phyloP scores from a whole-genome alignment of 2,888 invertebrate genomes.

The Drosophila melanosoma region DNA sequence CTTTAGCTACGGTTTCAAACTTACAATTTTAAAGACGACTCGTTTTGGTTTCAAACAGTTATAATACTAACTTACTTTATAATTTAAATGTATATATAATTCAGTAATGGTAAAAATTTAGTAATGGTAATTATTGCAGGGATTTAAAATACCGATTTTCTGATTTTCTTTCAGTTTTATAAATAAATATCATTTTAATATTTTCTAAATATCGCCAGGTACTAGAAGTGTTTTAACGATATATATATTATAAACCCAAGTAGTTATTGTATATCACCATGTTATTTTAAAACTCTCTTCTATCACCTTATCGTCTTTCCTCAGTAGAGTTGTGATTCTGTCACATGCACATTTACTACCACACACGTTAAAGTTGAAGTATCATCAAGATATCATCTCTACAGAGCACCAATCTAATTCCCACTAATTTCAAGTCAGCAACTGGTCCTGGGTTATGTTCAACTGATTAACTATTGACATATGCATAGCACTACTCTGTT shows the following conservation, averaged over 20 bases:
- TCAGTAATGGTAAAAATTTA: neutral
- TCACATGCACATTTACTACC: neutral
- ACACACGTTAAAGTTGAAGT: neutral
- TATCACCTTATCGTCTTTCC: neutral
- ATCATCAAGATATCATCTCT: constrained; percentile 8
- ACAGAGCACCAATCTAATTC: constrained; percentile 6
- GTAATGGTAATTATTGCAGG: neutral
- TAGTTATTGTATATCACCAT: neutral
- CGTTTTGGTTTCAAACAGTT: neutral
- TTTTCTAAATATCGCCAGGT: neutral
- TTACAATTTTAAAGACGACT: neutral
- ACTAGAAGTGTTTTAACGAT: neutral
- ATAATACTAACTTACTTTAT: neutral
- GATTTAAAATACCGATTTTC: neutral
- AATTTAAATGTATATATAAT: no score
- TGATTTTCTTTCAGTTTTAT: neutral
- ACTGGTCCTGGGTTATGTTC: constrained; percentile 22
- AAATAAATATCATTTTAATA: neutral
- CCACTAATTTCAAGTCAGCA: constrained; percentile 5
- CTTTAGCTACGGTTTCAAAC: no score
- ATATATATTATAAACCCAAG: neutral
- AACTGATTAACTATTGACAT: constrained; percentile 59
- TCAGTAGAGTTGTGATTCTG: neutral
- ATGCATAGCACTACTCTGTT: constrained; percentile 61
- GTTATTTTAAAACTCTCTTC: neutral